Conservation (phyloP, 2,888 invertebrate species). For the Epinotia brunnichana region DNA sequence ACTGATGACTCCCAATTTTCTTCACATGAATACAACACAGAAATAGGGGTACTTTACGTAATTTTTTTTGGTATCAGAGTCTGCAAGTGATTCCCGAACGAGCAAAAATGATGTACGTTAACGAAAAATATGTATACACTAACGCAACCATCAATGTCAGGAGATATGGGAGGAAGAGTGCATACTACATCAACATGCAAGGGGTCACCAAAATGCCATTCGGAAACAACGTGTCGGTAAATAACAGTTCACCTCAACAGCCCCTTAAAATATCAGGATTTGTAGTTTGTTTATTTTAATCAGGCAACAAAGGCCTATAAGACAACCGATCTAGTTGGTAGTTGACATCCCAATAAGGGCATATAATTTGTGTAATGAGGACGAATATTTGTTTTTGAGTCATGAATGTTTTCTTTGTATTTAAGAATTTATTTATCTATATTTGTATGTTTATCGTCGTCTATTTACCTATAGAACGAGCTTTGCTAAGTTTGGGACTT, state of each 20-base stretch:
- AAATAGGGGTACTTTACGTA: background rate
- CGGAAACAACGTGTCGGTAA: conserved; percentile 31
- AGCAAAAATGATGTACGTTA: conserved; percentile 18
- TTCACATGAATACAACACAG: background rate
- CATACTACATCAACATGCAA: conserved; percentile 27
- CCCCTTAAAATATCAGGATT: too few species aligned
- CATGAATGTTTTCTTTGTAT: too few species aligned
- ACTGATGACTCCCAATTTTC: too few species aligned
- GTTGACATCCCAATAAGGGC: too few species aligned
- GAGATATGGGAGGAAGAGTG: conserved; percentile 33
- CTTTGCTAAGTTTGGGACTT: too few species aligned
- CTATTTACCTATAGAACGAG: too few species aligned
- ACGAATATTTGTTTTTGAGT: too few species aligned
- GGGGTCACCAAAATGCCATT: background rate
- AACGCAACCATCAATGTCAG: conserved; percentile 15
- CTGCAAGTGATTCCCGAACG: conserved; percentile 39
- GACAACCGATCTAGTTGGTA: too few species aligned
- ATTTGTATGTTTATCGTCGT: too few species aligned
- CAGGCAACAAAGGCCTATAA: too few species aligned
- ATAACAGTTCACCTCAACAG: background rate
- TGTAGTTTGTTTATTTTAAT: background rate
- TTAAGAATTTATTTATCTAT: too few species aligned
- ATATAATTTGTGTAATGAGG: too few species aligned
- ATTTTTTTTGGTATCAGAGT: background rate
- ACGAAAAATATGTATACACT: conserved; percentile 28